phyloP scores from a whole-genome alignment of 2,888 invertebrate genomes.

The Drosophila prolongata region DNA sequence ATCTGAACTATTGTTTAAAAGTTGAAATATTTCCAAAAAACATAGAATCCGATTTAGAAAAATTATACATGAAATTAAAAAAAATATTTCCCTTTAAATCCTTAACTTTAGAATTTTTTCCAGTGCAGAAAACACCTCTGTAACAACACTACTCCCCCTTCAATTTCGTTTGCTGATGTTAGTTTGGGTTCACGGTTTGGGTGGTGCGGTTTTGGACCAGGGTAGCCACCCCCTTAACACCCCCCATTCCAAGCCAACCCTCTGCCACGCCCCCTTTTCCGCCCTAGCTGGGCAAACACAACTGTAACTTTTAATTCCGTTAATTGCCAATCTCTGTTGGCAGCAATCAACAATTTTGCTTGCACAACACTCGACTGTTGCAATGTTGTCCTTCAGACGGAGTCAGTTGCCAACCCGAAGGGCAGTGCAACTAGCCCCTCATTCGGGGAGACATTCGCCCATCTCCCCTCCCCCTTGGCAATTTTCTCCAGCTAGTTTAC shows the following conservation, averaged over 20 bases:
- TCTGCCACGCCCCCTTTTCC: slow-evolving; percentile 4
- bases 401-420: slow-evolving; percentile 35
- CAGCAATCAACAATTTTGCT: slow-evolving; percentile 82
- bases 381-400: slow-evolving; percentile 76
- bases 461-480: background rate
- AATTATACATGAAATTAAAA: no score
- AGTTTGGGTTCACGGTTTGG: slow-evolving; percentile 41
- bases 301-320: slow-evolving; percentile 83
- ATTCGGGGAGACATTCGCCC: slow-evolving; percentile 3
- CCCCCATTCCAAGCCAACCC: background rate
- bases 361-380: slow-evolving; percentile 81
- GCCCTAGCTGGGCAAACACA: slow-evolving; percentile 66
- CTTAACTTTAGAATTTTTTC: background rate
- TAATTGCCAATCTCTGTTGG: slow-evolving; percentile 84
- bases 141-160: slow-evolving; percentile 19
- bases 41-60: no score
- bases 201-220: slow-evolving; percentile 31
- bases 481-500: slow-evolving; percentile 59
- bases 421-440: slow-evolving; percentile 24
- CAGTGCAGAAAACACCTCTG: slow-evolving; percentile 61
- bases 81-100: no score
- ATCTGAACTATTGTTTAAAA: no score
- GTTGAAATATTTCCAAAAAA: no score
- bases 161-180: slow-evolving; percentile 40
- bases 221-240: slow-evolving; percentile 8